Conservation (phyloP, 2,113 vertebrate species). For the Notiomystis cincta region DNA sequence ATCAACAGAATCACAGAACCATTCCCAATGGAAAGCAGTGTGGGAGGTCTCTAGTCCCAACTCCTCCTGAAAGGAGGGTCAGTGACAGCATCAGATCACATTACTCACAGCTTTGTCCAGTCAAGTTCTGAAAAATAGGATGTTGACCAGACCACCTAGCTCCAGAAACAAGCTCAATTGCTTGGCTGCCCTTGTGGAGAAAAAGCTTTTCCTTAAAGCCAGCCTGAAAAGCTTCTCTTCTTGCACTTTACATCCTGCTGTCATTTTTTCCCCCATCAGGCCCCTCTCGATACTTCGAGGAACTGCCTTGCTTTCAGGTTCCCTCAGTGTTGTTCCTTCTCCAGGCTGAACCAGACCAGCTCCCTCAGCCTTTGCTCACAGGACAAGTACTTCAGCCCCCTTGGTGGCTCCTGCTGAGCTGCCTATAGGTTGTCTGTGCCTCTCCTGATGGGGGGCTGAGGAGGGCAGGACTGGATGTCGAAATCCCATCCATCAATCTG, state of each 20-base stretch:
- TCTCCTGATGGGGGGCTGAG: not conserved
- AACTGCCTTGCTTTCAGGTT: not conserved
- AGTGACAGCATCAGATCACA: not conserved
- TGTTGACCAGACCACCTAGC: accelerated
- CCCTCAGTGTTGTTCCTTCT: not conserved
- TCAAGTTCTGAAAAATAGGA: not conserved
- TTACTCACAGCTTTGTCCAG: not conserved
- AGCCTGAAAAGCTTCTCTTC: not conserved
- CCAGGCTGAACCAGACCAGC: not conserved
- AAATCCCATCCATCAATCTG: not conserved
- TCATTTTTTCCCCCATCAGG: not conserved
- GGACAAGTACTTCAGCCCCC: not conserved
- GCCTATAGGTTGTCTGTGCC: not conserved
- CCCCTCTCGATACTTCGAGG: not conserved
- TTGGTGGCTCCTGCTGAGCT: not conserved
- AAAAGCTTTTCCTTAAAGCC: not conserved
- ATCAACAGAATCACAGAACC: not conserved
- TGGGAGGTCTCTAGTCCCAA: not conserved
- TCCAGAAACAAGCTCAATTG: not conserved
- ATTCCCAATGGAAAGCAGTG: not conserved
- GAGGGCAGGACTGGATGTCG: not conserved
- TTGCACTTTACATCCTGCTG: not conserved
- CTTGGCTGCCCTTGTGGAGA: not conserved
- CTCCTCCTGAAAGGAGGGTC: not conserved
- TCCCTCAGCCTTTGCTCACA: not conserved